phyloP scores from a whole-genome alignment of 2,888 invertebrate species.

The Sinodicranocentrus sp. region DNA sequence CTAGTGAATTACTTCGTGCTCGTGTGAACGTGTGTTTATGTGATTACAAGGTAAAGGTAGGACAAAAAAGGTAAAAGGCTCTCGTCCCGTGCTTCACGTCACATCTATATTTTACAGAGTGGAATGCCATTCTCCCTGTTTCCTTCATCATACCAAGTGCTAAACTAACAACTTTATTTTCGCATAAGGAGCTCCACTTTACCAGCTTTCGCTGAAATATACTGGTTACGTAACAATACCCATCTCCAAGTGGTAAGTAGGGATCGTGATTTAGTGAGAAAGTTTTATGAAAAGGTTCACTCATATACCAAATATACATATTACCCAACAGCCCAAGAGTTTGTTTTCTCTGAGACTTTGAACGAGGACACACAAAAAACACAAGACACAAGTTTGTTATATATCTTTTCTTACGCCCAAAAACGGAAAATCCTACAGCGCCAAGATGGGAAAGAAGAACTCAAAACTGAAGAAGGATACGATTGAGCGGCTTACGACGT shows the following conservation, averaged over 20 bases:
- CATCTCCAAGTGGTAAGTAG: constrained; percentile 37
- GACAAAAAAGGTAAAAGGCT: background rate
- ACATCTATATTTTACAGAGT: background rate
- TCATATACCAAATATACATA: background rate
- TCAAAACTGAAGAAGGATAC: constrained; percentile 97
- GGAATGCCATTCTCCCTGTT: background rate
- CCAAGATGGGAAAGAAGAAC: constrained; percentile 94
- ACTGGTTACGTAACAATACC: background rate
- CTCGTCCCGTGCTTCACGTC: background rate
- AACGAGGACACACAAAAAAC: background rate
- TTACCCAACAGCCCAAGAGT: background rate
- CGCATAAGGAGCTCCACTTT: background rate
- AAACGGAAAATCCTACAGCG: background rate
- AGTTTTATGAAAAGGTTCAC: constrained; percentile 58
- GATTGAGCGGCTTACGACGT: constrained; percentile 93
- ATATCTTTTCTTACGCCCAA: background rate
- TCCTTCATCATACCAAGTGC: background rate
- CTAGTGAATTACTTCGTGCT: constrained; percentile 8
- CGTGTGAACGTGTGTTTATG: constrained; percentile 33
- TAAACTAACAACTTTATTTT: constrained; percentile 32
- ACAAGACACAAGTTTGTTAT: background rate
- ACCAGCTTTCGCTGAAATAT: too few species aligned
- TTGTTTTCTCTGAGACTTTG: background rate
- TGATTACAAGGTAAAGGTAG: constrained; percentile 33
- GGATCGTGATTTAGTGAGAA: constrained; percentile 66